Evolutionary conservation across 2,888 invertebrate genomes (phyloP), one percentile per base, ranked within the genome.

Genomic region (Dromius quadrimaculatus): DNA sequence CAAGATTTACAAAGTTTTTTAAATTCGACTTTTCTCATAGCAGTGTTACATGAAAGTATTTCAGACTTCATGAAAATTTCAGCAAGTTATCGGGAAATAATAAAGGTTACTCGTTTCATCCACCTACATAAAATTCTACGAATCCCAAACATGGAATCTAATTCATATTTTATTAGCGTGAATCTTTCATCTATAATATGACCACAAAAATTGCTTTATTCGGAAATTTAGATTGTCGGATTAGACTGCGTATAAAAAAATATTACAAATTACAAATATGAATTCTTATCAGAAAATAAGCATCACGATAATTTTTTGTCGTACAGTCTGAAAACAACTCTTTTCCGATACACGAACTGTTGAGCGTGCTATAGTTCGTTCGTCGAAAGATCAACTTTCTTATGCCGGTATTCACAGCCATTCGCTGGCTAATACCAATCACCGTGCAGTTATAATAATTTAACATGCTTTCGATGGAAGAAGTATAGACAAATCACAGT

Each of bases 81-180:
- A 59, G n/a, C 57, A 57, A 59, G 34, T 9, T 59, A 59, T 36
- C 59, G 19, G 20, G 36, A 19, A 28, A 17, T 36, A 59, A 36
- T n/a, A 59, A 59, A 59, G 59, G 59, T 59, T 59, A 59, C 20
- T 15, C 28, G 59, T 36, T 36, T 45, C n/a, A n/a, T n/a, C 20
- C 36, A 59, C 59, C 36, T 36, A 59, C 36, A 59, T 13, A 23
- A 36, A 59, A 62, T 62, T 62, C 62, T 41, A 5, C 22, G 62
- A 62, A 62, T 62, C 38, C 41, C 41, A 62, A 62, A 62, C 23
- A 41, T 62, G 41, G 62, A 38, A 62, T 41, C 62, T 62, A 62
- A 62, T 62, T 62, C 41, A 62, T 62, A 62, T 62, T 62, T 62
- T 62, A 62, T 41, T 41, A 62, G 62, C 23, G 38, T 15, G 41